Conservation (phyloP, 53 echinoderm and acorn worm species). For the Actinopyga echinites region DNA sequence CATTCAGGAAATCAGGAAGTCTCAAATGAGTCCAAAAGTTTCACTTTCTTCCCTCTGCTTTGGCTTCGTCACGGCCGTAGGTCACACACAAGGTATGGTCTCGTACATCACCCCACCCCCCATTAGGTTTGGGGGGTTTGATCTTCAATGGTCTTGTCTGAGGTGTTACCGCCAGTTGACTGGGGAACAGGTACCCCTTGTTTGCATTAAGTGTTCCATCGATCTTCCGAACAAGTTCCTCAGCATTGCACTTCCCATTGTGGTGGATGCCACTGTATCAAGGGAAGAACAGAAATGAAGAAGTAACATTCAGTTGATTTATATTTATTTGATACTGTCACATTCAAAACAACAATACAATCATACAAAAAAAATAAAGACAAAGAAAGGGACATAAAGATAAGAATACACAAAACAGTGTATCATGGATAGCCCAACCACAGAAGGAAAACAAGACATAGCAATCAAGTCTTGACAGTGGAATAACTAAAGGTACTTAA, state of each 20-base stretch:
- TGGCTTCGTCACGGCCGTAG: conserved; percentile 52
- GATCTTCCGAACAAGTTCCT: conserved; percentile 70
- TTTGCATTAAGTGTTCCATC: conserved; percentile 61
- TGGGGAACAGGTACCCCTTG: conserved; percentile 69
- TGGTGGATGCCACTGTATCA: conserved; percentile 93
- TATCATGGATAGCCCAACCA: too few species aligned
- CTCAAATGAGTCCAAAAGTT: neutral
- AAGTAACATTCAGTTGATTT: too few species aligned
- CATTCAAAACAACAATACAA: too few species aligned
- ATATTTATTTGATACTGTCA: too few species aligned
- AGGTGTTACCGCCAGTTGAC: conserved; percentile 55
- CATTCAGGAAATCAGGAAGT: neutral
- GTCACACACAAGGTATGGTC: conserved; percentile 90
- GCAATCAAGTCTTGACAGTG: too few species aligned
- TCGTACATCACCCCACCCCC: conserved; percentile 95
- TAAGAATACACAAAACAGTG: too few species aligned
- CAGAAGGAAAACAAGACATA: too few species aligned
- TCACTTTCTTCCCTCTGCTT: too few species aligned
- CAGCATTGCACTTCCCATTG: conserved; percentile 88
- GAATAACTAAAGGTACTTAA: too few species aligned
- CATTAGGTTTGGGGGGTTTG: conserved; percentile 83
- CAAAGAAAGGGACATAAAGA: too few species aligned
- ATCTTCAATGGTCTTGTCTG: conserved; percentile 68
- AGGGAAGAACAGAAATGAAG: neutral
- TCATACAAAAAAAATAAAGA: too few species aligned